Evolutionary conservation across 1,140 invertebrate genomes (phyloP), one percentile per base, ranked within the genome.

Genomic region (Drosophila sproati): DNA sequence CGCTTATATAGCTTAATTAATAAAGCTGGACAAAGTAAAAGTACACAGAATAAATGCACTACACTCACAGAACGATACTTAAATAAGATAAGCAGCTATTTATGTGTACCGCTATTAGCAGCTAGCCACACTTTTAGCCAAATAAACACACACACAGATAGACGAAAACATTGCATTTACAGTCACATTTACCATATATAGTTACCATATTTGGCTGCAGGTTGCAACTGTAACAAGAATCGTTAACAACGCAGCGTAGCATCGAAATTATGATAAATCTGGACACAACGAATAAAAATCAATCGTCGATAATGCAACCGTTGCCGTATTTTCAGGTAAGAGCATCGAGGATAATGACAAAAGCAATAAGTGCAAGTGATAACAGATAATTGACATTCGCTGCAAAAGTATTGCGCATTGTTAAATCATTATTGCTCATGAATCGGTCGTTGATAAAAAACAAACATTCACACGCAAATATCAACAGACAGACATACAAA

Each of bases 221-320:
- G 10, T 70, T 74, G 66, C 72, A 70, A 43, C 66, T 74, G 73
- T 60, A 72, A 32, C 34, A 51, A 34, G 47, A 74, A 74, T 32
- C 28, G 20, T 29, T 29, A 34, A 55, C 47, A 59, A 66, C 32
- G 28, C 2, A 41, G 31, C 43, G 8, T 55, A 67, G 57, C 31
- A 50, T 35, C 12, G 2, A 47, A 43, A 79, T 35, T 54, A 77
- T 77, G 77, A 69, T 77, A 20, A 77, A 73, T 68, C 34, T 80
- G 35, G 74, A 80, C 51, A 61, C 70, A 5, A 55, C 60, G 28
- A 74, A 67, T 55, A 80, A 80, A 74, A 78, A 74, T 70, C 75
- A 80, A 78, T 74, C 78, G 41, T 45, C 78, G 64, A 80, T 80
- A 73, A 80, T 80, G 75, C 78, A 80, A 66, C 78, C 78, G 32